Evolutionary conservation across 2,113 vertebrate species (phyloP), one percentile per base, ranked within the genome.

Genomic region (Macquaria australasica): DNA sequence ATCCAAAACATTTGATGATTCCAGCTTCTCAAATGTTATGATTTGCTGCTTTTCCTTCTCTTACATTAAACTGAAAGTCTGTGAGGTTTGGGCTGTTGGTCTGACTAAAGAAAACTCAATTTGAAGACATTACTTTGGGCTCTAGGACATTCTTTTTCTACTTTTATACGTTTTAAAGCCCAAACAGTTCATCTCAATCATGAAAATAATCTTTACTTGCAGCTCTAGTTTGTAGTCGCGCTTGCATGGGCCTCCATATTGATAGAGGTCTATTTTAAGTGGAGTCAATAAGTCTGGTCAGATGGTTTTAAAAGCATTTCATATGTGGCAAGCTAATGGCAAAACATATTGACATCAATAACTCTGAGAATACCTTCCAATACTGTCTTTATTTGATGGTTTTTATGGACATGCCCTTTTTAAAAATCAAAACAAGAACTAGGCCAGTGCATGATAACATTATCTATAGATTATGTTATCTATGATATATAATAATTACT

Each of bases 241-340:
- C 3, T 37, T 66, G 39, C 21, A 34, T 4, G 3, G 21, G 6
- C n/a, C 28, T 37, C 6, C 0, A 12, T 62, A 43, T 69, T 53
- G 7, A 28, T 25, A 14, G 28, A 63, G 15, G 63, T 75, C 5
- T 41, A 11, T 73, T 64, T 74, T 34, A 66, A 58, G 43, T 72
- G 25, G 31, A 60, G 31, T 71, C 73, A 79, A 80, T 86, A 75
- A 41, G 15, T 15, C 6, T 0, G 1, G 37, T 80, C 34, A 31
- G 41, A 31, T 73, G 59, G 28, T 83, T 83, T 87, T 75, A 78
- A 87, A 84, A 90, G 70, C 71, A 3, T 63, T 83, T 72, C 39
- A 64, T 58, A 37, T 43, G 31, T 45, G 6, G 4, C 31, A 45
- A 21, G 56, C 21, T 50, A 58, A 76, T 23, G 15, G 88, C 0